Base-by-base conservation (phyloP, 2,797 vertebrate genomes). In the Ctenopoma multispine region DNA sequence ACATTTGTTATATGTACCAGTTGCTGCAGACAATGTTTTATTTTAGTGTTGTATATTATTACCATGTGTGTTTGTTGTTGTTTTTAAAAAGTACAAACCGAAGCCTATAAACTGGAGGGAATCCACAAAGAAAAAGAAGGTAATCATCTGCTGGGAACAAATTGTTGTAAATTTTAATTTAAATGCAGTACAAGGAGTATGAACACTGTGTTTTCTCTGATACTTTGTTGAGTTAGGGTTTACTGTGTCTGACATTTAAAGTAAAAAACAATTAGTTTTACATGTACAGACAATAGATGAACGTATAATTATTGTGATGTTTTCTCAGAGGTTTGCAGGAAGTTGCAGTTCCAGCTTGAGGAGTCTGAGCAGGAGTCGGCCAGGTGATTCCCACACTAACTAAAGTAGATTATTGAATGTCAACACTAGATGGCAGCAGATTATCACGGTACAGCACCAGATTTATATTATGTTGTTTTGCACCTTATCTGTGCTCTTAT, bases 101-200 rank as follows among this genome's bases (percentile, higher is more conserved):
- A 94, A 72, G 78, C 72, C 38, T 75, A 72, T 63, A 67, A 89
- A 34, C 66, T 93, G 56, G 90, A 94, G 57, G 81, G n/a, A 73
- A 77, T 58, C 21, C 55, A 77, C 14, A 90, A 86, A 77, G 90
- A 92, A 79, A 95, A 90, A 88, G 85, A 94, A 92, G 94, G 95
- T 95, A 82, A 2, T 17, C 11, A 23, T 18, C 20, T 31, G 3
- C 31, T 48, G 11, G 1, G n/a, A n/a, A n/a, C n/a, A 13, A 44
- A 38, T 2, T 18, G 7, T 20, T 53, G 2, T n/a, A 11, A 2
- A 11, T 31, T 1, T 41, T 1, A 24, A 17, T 29, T 47, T 59
- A 3, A 38, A 40, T 47, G 3, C 9, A 38, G 2, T 7, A 7
- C 15, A n/a, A 8, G 27, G 7, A 7, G 1, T 49, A 11, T 27